phyloP scores from a whole-genome alignment of 2,797 vertebrate species.

The Pseudomugil gertrudae region DNA sequence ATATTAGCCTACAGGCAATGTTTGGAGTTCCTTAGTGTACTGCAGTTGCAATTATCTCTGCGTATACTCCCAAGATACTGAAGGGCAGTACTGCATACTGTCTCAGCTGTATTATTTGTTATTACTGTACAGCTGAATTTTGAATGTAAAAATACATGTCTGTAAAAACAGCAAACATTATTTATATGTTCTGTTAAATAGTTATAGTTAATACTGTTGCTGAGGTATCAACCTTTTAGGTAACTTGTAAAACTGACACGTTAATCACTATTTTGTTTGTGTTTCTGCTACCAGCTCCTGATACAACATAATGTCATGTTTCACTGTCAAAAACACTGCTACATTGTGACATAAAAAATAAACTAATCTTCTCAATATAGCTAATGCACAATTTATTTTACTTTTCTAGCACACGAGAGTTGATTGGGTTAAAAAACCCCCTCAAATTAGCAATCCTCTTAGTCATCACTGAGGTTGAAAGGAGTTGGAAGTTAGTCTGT shows the following conservation, averaged over 20 bases:
- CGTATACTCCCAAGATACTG: slow-evolving; percentile 7
- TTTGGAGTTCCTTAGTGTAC: slow-evolving; percentile 13
- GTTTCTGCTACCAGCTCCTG: not conserved
- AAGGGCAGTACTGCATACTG: slow-evolving; percentile 7
- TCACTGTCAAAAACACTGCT: not conserved
- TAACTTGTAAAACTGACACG: not conserved
- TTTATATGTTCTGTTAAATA: too few species aligned
- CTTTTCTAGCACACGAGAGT: too few species aligned
- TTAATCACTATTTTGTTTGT: not conserved
- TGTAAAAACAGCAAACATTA: slow-evolving; percentile 1
- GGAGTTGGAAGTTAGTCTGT: too few species aligned
- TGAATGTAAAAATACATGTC: slow-evolving; percentile 20
- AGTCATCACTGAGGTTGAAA: too few species aligned
- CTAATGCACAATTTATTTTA: too few species aligned
- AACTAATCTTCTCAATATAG: not conserved
- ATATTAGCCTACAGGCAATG: slow-evolving; percentile 3
- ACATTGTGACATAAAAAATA: not conserved
- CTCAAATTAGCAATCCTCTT: too few species aligned
- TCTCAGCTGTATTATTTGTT: not conserved
- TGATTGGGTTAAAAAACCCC: too few species aligned
- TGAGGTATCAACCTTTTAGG: not conserved
- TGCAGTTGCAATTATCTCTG: slow-evolving; percentile 11
- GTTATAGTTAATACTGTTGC: not conserved
- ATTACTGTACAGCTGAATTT: slow-evolving; percentile 13
- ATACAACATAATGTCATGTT: not conserved